Base-by-base conservation (phyloP, 1,140 invertebrate species). In the Hyles vespertilio region DNA sequence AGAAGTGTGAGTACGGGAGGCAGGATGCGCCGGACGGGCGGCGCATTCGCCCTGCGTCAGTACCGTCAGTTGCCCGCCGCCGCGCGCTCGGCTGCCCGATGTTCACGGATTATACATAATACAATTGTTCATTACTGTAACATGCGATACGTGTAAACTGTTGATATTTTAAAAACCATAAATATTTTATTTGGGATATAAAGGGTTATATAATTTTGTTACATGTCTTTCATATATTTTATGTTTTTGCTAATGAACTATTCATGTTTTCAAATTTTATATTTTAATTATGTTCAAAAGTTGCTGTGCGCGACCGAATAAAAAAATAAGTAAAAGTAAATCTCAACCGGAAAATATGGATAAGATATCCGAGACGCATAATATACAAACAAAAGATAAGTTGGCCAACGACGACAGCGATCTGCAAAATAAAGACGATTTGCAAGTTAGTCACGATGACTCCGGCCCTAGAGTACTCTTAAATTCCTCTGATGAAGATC, bases 241-340 rank as follows among this genome's bases (percentile, higher is more conserved):
- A 49, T 49, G 59, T 70, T 56, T 54, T 58, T 48, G 40, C 51
- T 12, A 61, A 63, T 58, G 51, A 63, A 32, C 65, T 56, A 61
- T 61, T 58, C 55, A 66, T 65, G 59, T 61, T 64, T 54, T 56
- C 61, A 63, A 64, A 63, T 65, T 67, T 36, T 61, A 59, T 32
- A 63, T 65, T 71, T 63, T 78, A 84, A 87, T 79, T 87, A 90
- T 90, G 89, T 90, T 90, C 60, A 90, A 90, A 83, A 89, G 84
- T 88, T 90, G 89, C 69, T 90, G 89, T 80, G 84, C 86, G 49
- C 81, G 87, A 69, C 81, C 88, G 22, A 84, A 69, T 68, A 90
- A 90, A 72, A 90, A 87, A 82, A 66, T 89, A 51, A 77, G 66
- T 61, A 89, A 89, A 74, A 87, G 74, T 51, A 89, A 87, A 73